Evolutionary conservation across 1,140 invertebrate genomes (phyloP).

Genomic region (Callitettix versicolor): DNA sequence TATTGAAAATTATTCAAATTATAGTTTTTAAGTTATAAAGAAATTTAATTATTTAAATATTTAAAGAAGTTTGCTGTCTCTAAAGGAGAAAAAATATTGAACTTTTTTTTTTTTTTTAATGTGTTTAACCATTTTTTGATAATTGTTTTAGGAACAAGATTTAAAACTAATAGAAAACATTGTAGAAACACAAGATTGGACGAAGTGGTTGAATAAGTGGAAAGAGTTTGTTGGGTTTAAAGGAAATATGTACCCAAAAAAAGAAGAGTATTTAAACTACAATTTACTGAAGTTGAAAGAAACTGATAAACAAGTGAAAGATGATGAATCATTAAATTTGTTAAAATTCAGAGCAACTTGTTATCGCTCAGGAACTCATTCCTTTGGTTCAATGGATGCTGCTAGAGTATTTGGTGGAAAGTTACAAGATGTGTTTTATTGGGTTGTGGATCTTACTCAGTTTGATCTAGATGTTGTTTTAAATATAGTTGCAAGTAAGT

Average conservation of each 20-base stretch:
- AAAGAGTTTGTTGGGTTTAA: slow-evolving; percentile 32
- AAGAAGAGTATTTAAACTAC: slow-evolving; percentile 11
- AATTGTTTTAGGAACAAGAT: slow-evolving; percentile 30
- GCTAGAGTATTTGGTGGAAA: slow-evolving; percentile 40
- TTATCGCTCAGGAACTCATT: slow-evolving; percentile 41
- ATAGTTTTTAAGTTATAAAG: too few relatives aligned
- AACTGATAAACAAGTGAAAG: slow-evolving; percentile 5
- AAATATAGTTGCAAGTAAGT: slow-evolving; percentile 33
- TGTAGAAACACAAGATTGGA: slow-evolving; percentile 35
- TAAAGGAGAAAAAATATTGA: too few relatives aligned
- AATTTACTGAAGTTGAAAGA: slow-evolving; percentile 12
- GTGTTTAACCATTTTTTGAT: too few relatives aligned
- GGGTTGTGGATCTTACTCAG: slow-evolving; percentile 43
- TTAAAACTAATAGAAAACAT: slow-evolving; percentile 32
- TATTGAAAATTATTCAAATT: too few relatives aligned
- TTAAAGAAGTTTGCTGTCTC: too few relatives aligned
- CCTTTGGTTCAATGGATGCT: slow-evolving; percentile 42
- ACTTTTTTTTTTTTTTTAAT: too few relatives aligned
- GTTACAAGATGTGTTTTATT: slow-evolving; percentile 42
- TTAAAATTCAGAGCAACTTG: slow-evolving; percentile 45
- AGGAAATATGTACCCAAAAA: slow-evolving; percentile 30
- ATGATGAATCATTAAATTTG: slow-evolving; percentile 19
- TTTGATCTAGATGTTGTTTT: slow-evolving; percentile 46
- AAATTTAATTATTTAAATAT: too few relatives aligned
- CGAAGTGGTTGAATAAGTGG: slow-evolving; percentile 37